These are phyloP conservation scores for Tympanuchus pallidicinctus DNA, from an alignment of 2,113 vertebrate genomes.

Conservation along the genomic window DNA sequence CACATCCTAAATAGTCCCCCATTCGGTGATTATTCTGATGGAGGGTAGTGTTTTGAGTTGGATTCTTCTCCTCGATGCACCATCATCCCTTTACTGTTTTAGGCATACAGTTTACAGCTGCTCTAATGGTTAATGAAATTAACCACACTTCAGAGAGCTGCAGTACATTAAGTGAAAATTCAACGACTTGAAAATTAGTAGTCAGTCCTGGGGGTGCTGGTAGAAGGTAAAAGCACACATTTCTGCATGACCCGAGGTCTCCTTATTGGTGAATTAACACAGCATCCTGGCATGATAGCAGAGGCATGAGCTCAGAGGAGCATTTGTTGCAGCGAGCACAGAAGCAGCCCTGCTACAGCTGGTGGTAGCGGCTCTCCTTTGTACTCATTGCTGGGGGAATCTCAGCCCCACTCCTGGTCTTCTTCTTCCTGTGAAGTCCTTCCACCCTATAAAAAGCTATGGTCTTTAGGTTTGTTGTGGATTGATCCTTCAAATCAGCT, in stretches of 20 bases:
- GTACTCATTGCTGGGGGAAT: too few relatives aligned
- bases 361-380: neutral
- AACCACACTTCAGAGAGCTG: constrained; percentile 1
- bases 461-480: neutral
- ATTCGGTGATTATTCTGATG: neutral
- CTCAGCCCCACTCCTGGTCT: neutral
- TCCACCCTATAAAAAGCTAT: neutral
- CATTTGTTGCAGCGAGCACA: neutral
- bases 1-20: neutral
- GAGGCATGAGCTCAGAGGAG: constrained; percentile 25
- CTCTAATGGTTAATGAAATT: constrained; percentile 24
- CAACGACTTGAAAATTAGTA: constrained; percentile 56
- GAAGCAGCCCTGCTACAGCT: constrained; percentile 30
- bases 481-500: neutral
- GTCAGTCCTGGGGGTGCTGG: constrained; percentile 1
- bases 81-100: neutral
- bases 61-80: neutral
- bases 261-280: constrained; percentile 53
- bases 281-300: neutral
- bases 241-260: constrained; percentile 38
- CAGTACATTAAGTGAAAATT: constrained; percentile 43
- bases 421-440: neutral
- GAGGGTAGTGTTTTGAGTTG: neutral
- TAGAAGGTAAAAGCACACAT: constrained; percentile 49
- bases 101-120: neutral